Conservation (phyloP, 2,113 vertebrate species). For the Ellobius talpinus region DNA sequence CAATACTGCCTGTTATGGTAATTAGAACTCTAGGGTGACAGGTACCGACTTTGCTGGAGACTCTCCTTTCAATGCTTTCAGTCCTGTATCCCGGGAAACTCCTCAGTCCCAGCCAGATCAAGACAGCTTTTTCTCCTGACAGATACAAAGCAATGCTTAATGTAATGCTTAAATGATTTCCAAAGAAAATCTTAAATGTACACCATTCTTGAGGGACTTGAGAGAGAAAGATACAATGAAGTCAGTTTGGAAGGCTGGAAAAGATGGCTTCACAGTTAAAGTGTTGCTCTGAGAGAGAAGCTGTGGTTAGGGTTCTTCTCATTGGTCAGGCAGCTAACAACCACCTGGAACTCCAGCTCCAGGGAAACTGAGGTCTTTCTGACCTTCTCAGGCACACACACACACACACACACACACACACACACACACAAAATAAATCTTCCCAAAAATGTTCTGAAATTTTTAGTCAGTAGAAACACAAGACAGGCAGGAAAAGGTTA, state of each 20-base stretch:
- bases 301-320: neutral
- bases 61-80: neutral
- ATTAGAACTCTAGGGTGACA: neutral
- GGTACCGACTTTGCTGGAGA: neutral
- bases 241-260: neutral
- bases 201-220: conserved; percentile 5
- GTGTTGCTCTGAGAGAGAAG: neutral
- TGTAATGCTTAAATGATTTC: neutral
- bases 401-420: neutral
- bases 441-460: neutral
- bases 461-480: neutral
- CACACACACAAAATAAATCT: neutral
- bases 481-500: neutral
- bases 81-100: neutral
- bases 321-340: neutral
- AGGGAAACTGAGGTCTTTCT: neutral
- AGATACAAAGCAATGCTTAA: neutral
- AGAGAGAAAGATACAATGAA: neutral
- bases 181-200: neutral
- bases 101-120: neutral
- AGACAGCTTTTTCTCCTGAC: neutral
- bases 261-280: neutral
- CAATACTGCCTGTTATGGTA: neutral
- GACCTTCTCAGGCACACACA: neutral
- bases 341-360: neutral